Conservation (phyloP, 2,113 vertebrate species). For the Rattus rattus region DNA sequence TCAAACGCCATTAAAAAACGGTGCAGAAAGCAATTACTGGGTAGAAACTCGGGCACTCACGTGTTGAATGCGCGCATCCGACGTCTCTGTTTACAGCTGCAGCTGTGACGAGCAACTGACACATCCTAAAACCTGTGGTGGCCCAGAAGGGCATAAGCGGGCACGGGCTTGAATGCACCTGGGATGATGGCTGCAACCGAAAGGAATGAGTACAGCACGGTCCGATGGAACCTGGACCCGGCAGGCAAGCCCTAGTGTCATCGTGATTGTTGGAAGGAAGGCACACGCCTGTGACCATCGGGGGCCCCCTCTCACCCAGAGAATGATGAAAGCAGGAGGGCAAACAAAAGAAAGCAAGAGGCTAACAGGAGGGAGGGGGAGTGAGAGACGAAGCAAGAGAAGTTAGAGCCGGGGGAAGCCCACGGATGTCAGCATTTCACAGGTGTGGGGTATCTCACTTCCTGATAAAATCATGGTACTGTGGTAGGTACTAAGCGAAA, state of each 20-base stretch:
- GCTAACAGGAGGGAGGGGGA: background rate
- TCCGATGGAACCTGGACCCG: slow-evolving; percentile 47
- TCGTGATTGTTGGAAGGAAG: slow-evolving; percentile 61
- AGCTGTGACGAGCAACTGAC: slow-evolving; percentile 52
- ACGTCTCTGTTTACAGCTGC: slow-evolving; percentile 49
- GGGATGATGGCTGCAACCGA: background rate
- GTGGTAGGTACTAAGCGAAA: slow-evolving; percentile 64
- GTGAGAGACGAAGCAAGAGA: slow-evolving; percentile 50
- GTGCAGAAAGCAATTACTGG: background rate
- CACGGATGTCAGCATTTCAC: slow-evolving; percentile 56
- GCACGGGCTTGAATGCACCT: background rate
- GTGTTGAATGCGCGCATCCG: background rate
- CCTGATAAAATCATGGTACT: slow-evolving; percentile 68
- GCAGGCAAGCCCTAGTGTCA: background rate
- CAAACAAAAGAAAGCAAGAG: background rate
- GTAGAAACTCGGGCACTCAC: background rate
- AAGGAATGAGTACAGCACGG: background rate
- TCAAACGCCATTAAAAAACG: background rate
- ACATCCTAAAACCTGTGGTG: slow-evolving; percentile 52
- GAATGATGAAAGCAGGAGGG: slow-evolving; percentile 11
- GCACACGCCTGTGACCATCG: slow-evolving; percentile 60
- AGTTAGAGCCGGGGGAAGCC: background rate
- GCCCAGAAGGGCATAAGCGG: slow-evolving; percentile 15
- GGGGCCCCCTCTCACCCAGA: background rate
- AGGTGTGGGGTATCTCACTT: slow-evolving; percentile 72